These are phyloP conservation scores for Ashinkailepas kermadecensis DNA, from an alignment of 2,888 invertebrate species.

Conservation along the genomic window DNA sequence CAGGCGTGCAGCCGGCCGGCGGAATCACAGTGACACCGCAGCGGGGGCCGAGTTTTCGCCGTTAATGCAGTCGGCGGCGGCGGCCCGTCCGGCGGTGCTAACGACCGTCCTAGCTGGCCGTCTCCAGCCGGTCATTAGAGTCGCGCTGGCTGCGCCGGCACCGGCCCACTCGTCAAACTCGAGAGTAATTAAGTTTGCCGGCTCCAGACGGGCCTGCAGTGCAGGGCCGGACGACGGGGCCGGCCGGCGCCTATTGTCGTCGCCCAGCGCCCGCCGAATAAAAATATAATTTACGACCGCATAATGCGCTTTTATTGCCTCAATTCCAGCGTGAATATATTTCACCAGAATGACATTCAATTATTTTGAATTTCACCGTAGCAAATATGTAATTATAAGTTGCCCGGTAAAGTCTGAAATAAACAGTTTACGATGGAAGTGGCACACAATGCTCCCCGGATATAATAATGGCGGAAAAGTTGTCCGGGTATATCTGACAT, in stretches of 20 bases:
- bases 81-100: background rate
- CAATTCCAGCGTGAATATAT: slow-evolving; percentile 17
- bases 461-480: slow-evolving; percentile 15
- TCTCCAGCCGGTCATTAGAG: background rate
- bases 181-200: background rate
- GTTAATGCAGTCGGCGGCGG: background rate
- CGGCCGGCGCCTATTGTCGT: background rate
- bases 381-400: slow-evolving; percentile 19
- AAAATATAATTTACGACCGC: slow-evolving; percentile 20
- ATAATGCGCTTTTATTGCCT: slow-evolving; percentile 11
- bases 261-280: background rate
- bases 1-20: background rate
- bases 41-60: background rate
- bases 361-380: slow-evolving; percentile 20
- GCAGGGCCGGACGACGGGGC: background rate
- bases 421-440: slow-evolving; percentile 18
- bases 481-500: background rate
- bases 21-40: background rate
- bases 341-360: slow-evolving; percentile 22
- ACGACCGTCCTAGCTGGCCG: background rate
- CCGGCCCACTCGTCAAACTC: slow-evolving; percentile 6
- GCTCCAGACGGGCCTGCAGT: background rate
- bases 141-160: background rate
- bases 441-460: slow-evolving; percentile 19
- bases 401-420: slow-evolving; percentile 15